phyloP scores from a whole-genome alignment of 1,140 invertebrate species.

The Pseudomyrmex concolor region DNA sequence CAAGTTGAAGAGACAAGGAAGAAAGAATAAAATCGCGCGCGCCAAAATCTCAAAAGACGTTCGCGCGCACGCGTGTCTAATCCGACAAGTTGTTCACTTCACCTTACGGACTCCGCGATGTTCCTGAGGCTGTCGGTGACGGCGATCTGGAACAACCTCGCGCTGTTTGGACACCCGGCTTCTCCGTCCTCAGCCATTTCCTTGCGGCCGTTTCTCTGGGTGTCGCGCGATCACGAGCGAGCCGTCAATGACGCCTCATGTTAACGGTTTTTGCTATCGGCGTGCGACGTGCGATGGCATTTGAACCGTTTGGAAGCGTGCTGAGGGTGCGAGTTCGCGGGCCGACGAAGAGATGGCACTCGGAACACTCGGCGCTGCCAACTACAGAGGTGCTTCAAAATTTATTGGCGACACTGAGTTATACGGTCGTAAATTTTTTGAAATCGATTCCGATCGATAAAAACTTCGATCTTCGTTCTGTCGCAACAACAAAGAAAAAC shows the following conservation, averaged over 20 bases:
- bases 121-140: constrained; percentile 68
- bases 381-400: too few relatives aligned
- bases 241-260: constrained; percentile 34
- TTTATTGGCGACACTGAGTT: too few relatives aligned
- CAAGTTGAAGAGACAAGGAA: not conserved
- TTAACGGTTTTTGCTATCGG: constrained; percentile 61
- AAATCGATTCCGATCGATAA: too few relatives aligned
- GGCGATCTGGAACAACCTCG: constrained; percentile 68
- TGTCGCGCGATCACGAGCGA: constrained; percentile 23
- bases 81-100: constrained; percentile 68
- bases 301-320: constrained; percentile 42
- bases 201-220: not conserved
- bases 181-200: constrained; percentile 53
- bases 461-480: too few relatives aligned
- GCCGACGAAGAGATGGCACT: constrained; percentile 27
- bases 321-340: constrained; percentile 1
- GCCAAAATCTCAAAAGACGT: not conserved
- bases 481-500: too few relatives aligned
- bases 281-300: constrained; percentile 10
- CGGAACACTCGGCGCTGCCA: not conserved
- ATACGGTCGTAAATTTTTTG: too few relatives aligned
- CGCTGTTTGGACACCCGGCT: constrained; percentile 61
- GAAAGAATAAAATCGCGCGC: constrained; percentile 4
- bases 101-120: constrained; percentile 78
- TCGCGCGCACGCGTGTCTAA: not conserved